Base-by-base conservation (phyloP, 2,797 vertebrate species). In the Helostoma temminkii region DNA sequence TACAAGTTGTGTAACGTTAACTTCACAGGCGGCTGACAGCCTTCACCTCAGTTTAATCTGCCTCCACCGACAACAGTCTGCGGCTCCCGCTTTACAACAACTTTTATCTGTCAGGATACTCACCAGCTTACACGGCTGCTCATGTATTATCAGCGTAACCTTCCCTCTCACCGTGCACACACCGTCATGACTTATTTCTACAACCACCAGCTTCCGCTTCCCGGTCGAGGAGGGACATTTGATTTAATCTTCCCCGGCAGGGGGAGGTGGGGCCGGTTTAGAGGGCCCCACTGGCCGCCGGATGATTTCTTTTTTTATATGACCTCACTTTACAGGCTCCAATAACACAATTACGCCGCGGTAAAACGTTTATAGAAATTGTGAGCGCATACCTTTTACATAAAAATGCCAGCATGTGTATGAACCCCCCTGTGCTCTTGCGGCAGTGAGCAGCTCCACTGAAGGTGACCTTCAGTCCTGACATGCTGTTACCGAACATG, bases 401-500 rank as follows among this genome's bases (percentile, higher is more conserved):
- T 28, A 41, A 30, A 50, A 32, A 0, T n/a, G 0, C 14, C 9
- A 1, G 0, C 0, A 0, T 21, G 25, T 53, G 8, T 16, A 2
- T 0, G 7, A 14, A 6, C 6, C 57, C 43, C 41, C 19, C 75
- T 84, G 22, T 49, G 43, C 55, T 66, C n/a, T 2, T 42, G 10
- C 39, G 12, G 14, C 56, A 77, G 60, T 92, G 93, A 70, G 84
- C 76, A 0, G 81, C 84, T 88, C 93, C 93, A 87, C 78, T 95
- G 94, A 95, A 95, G 94, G 94, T 95, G 93, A 95, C 94, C 94
- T 95, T 95, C 94, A 94, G 89, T 92, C 57, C 53, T 68, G 48
- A 64, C 85, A 61, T 28, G 73, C 80, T 60, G 75, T 82, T 73
- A 89, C 65, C 3, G 78, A 88, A 88, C 93, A 93, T 90, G 93